A percentile compares a stretch with the other conserved stretches of the same genome.
phyloP scores from a whole-genome alignment of 2,797 vertebrate species.

The Scomberomorus guttatus region DNA sequence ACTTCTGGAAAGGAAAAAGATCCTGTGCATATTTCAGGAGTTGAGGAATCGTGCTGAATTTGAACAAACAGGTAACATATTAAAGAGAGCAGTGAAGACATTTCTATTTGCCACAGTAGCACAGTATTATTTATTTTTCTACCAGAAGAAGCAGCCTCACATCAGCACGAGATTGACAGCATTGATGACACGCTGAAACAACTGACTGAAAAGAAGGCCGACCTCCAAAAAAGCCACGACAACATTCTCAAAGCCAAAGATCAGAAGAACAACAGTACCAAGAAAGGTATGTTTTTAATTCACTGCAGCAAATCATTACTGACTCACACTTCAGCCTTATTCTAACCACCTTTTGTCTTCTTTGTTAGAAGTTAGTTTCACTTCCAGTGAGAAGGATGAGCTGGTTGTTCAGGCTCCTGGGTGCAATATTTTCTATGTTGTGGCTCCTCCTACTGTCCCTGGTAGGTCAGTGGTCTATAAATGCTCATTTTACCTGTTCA shows the following conservation, averaged over 20 bases:
- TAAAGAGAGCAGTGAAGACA: not conserved
- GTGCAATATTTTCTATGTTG: slow-evolving; percentile 41
- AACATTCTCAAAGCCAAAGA: not conserved
- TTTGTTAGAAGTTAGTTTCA: slow-evolving; percentile 10
- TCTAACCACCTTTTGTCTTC: not conserved
- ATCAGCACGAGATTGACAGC: slow-evolving; percentile 37
- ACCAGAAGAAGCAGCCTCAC: slow-evolving; percentile 22
- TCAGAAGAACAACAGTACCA: rapidly evolving
- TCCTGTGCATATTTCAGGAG: slow-evolving; percentile 69
- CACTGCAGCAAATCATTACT: not conserved
- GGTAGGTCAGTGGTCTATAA: slow-evolving; percentile 55
- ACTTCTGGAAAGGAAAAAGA: slow-evolving; percentile 65
- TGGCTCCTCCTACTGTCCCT: slow-evolving; percentile 56
- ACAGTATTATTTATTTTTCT: not conserved
- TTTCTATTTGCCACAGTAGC: not conserved
- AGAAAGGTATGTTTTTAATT: slow-evolving; percentile 14
- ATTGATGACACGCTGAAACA: slow-evolving; percentile 64
- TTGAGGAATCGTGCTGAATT: slow-evolving; percentile 53
- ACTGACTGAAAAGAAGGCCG: slow-evolving; percentile 48
- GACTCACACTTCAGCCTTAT: not conserved
- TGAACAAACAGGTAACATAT: slow-evolving; percentile 56
- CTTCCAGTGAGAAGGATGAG: not conserved
- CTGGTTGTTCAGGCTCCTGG: rapidly evolving
- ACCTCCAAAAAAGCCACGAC: slow-evolving; percentile 54
- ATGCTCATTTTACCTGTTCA: not conserved